phyloP scores from a whole-genome alignment of 2,113 vertebrate species.

The Trematocara stigmaticum region DNA sequence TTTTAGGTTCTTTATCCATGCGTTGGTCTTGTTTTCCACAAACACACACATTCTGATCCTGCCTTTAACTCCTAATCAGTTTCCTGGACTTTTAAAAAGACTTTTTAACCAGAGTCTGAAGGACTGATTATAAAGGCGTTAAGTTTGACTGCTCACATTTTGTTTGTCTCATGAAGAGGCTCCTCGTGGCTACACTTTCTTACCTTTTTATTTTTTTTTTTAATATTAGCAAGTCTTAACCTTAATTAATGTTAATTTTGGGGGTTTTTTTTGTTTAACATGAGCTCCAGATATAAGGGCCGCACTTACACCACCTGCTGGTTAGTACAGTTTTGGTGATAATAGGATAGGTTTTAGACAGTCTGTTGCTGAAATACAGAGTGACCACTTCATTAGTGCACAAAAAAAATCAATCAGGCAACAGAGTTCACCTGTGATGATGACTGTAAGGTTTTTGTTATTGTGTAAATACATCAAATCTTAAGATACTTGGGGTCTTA shows the following conservation, averaged over 20 bases:
- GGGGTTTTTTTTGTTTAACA: not conserved
- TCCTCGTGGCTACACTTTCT: not conserved
- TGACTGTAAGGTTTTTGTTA: not conserved
- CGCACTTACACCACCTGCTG: not conserved
- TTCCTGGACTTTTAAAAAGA: not conserved
- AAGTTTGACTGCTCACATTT: not conserved
- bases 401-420: not conserved
- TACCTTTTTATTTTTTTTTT: not conserved
- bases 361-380: not conserved
- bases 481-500: not conserved
- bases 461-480: fast-evolving
- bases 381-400: not conserved
- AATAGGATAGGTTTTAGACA: not conserved
- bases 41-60: not conserved
- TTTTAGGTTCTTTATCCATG: not conserved
- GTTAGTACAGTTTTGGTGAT: not conserved
- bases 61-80: not conserved
- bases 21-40: not conserved
- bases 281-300: not conserved
- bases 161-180: not conserved
- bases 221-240: not conserved
- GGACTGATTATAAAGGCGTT: not conserved
- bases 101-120: not conserved
- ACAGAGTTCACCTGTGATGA: not conserved
- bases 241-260: not conserved